Base-by-base conservation (phyloP, 2,888 invertebrate genomes). In the Drosophila fulvimacula region DNA sequence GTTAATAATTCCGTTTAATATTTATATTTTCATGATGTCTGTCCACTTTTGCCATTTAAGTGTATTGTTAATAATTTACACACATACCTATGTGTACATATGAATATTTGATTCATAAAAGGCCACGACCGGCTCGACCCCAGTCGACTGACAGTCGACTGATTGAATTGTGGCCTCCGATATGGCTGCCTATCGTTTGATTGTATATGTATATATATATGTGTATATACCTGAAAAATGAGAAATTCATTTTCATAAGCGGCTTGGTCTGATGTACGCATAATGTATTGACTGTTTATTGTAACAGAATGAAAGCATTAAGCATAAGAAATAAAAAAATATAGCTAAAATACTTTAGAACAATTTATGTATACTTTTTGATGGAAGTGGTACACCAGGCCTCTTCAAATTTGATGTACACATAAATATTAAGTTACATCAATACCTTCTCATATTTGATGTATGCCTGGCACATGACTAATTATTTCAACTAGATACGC, bases 81-180 rank as follows among this genome's bases (percentile, higher is more conserved):
- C 5, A 34, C 13, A 11, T 34, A 9, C 0, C 1, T 21, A 5
- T 11, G 7, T 32, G 19, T 21, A 11, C 7, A 62, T 41, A 10
- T 3, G 6, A 21, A 24, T 15, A 15, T 24, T 67, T 49, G 30
- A 13, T 63, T 63, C 53, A 52, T 56, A 74, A 76, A 74, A 75
- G 75, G 80, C 73, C 71, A 56, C 36, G 56, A 48, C n/a, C 49
- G 42, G 53, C 48, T 49, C 41, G 48, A 13, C 55, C 46, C 36
- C 51, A 51, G 42, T 53, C 51, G 59, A 52, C 65, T 15, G 57
- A 52, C 65, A 19, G 57, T 48, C 77, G 71, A 66, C 66, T 78
- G 86, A 80, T 79, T 84, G 75, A 84, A 82, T 75, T 75, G 71
- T 69, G 65, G 69, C 63, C 69, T 63, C 42, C 57, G 55, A 62